Evolutionary conservation across 2,888 invertebrate species (phyloP), one percentile per base, ranked within the genome.

Genomic region (Chloroclysta siterata): DNA sequence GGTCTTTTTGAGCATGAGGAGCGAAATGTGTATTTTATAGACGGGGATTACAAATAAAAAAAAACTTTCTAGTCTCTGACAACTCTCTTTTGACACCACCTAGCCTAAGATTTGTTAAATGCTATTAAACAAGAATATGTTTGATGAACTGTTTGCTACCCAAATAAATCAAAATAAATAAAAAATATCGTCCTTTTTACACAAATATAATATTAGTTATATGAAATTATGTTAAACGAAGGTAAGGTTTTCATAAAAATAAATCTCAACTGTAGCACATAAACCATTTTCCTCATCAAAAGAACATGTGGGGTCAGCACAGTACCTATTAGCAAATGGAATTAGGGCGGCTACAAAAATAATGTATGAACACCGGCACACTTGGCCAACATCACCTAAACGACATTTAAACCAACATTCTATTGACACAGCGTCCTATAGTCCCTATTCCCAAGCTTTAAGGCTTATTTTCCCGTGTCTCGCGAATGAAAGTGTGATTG

Each of bases 401-500:
- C 70, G 70, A 69, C 70, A 72, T 72, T 70, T 72, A 68, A 70
- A 72, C 68, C 63, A 63, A 70, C 70, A 63, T 64, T 63, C 63
- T 66, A 68, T 68, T 65, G 65, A 60, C 63, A 56, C 62, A 63
- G 62, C 50, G 60, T 48, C 63, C 53, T 58, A 60, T 22, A 51
- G 50, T 33, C 53, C 48, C 54, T 60, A 62, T 47, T 36, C 8
- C 14, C 11, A 51, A 14, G 53, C 41, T 17, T 62, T 69, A 71
- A 68, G 59, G 63, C 54, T 46, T 47, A 59, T 65, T 59, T 68
- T 70, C 15, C 41, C 36, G 11, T 41, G 59, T 63, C 63, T 63
- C 70, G 69, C 75, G 73, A 78, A 71, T 71, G 72, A 74, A 70
- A 74, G 70, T 69, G 76, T 78, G 77, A 81, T 80, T 78, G 78